Evolutionary conservation across 2,113 vertebrate genomes (phyloP), one percentile per base, ranked within the genome.

Genomic region (Galeopterus variegatus): DNA sequence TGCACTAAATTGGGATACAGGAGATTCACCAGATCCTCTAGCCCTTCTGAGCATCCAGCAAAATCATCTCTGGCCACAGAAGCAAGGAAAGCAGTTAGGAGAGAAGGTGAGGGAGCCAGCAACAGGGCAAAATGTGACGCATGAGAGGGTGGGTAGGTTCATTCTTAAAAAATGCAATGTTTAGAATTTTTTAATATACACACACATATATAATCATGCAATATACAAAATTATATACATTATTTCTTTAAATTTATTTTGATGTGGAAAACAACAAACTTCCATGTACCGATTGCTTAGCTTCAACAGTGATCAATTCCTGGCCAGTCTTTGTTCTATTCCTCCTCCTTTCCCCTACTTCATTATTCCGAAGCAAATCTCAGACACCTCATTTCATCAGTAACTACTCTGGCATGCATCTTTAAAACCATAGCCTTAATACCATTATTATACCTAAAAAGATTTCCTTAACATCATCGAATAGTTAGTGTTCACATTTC

Each of bases 261-360:
- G 1, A 41, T 96, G 65, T 69, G 54, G 65, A 76, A 93, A 86
- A 88, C n/a, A 81, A 92, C 28, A 89, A 92, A 23, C 15, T 24
- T 89, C 60, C 56, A 67, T 28, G 1, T 65, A 85, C 6, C 19
- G 23, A 56, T 45, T 23, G 6, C 1, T 84, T 82, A 90, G 36
- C 41, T 52, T 70, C 21, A 67, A 50, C 52, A 88, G 58, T 23
- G 54, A 50, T 62, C 17, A 92, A 4, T 31, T 80, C 24, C 56
- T 12, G 45, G n/a, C 54, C 28, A 75, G 1, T 58, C 31, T 58
- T 31, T n/a, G 31, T 89, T 86, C 62, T 24, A 33, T 23, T 12
- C 5, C 3, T 31, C 9, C 12, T 3, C 18, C 5, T 45, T 41
- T 33, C 36, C 23, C 23, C 26, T 1, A 83, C 23, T 54, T n/a